Conservation (phyloP, 2,113 vertebrate species). For the Mesoclemmys tuberculata region DNA sequence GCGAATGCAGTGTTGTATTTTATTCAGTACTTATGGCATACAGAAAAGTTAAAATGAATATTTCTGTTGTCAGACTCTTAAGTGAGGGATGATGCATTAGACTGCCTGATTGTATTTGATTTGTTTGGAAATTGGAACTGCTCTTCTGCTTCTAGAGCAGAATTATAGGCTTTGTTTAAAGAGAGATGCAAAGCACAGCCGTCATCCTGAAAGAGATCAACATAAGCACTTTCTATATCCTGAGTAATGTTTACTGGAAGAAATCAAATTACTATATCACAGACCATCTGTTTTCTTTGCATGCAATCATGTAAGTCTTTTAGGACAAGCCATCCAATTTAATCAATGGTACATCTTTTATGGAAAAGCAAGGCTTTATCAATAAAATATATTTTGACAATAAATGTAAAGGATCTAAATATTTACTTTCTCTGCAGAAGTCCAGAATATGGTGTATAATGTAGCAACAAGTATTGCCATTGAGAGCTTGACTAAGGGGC, state of each 20-base stretch:
- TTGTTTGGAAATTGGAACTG: slow-evolving; percentile 57
- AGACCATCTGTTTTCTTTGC: slow-evolving; percentile 75
- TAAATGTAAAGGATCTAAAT: slow-evolving; percentile 54
- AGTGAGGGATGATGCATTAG: slow-evolving; percentile 61
- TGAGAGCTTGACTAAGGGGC: slow-evolving; percentile 34
- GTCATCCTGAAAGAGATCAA: slow-evolving; percentile 66
- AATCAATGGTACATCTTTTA: slow-evolving; percentile 65
- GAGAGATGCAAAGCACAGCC: slow-evolving; percentile 33
- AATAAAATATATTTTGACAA: slow-evolving; percentile 57
- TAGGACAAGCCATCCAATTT: slow-evolving; percentile 69
- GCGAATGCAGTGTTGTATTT: background rate
- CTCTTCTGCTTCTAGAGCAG: slow-evolving; percentile 41
- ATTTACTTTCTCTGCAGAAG: slow-evolving; percentile 15
- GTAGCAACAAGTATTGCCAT: slow-evolving; percentile 1
- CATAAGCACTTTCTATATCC: slow-evolving; percentile 65
- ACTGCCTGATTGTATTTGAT: slow-evolving; percentile 63
- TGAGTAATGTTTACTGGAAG: slow-evolving; percentile 74
- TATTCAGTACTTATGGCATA: slow-evolving; percentile 8
- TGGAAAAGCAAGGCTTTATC: slow-evolving; percentile 49
- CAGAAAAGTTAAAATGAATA: slow-evolving; percentile 51
- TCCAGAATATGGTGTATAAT: slow-evolving; percentile 22
- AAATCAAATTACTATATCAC: slow-evolving; percentile 73
- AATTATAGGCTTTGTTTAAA: slow-evolving; percentile 66
- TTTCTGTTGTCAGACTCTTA: slow-evolving; percentile 39
- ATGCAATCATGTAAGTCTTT: slow-evolving; percentile 73